Evolutionary conservation across 2,888 invertebrate genomes (phyloP).

Genomic region (Tetragnatha montana): DNA sequence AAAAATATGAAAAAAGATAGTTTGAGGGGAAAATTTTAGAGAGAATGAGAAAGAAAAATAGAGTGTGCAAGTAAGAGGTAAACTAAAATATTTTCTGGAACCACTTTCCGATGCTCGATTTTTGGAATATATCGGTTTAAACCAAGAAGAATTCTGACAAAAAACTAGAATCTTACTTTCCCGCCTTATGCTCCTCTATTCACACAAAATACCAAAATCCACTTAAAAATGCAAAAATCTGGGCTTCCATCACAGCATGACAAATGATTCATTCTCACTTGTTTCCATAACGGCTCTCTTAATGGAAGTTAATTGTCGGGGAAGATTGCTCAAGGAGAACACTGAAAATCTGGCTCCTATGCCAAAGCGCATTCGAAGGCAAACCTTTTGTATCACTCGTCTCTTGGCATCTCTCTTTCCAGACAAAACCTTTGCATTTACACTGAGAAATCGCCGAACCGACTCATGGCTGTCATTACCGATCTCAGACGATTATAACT

Average conservation of each 20-base stretch:
- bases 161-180: too few species aligned
- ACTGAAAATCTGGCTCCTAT: neutral
- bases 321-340: neutral
- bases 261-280: neutral
- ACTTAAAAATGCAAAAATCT: too few species aligned
- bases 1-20: too few species aligned
- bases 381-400: neutral
- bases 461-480: slow-evolving; percentile 20
- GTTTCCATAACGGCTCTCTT: neutral
- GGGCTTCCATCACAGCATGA: neutral
- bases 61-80: too few species aligned
- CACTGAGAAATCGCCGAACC: slow-evolving; percentile 8
- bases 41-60: too few species aligned
- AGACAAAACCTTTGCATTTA: slow-evolving; percentile 15
- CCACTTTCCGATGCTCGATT: too few species aligned
- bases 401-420: neutral
- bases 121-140: too few species aligned
- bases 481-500: slow-evolving; percentile 22
- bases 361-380: slow-evolving; percentile 2
- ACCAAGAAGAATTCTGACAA: too few species aligned
- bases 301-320: neutral
- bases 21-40: too few species aligned
- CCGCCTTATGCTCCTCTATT: too few species aligned
- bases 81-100: too few species aligned
- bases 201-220: too few species aligned